Evolutionary conservation across 2,888 invertebrate species (phyloP).

Genomic region (Tenthredo notha): DNA sequence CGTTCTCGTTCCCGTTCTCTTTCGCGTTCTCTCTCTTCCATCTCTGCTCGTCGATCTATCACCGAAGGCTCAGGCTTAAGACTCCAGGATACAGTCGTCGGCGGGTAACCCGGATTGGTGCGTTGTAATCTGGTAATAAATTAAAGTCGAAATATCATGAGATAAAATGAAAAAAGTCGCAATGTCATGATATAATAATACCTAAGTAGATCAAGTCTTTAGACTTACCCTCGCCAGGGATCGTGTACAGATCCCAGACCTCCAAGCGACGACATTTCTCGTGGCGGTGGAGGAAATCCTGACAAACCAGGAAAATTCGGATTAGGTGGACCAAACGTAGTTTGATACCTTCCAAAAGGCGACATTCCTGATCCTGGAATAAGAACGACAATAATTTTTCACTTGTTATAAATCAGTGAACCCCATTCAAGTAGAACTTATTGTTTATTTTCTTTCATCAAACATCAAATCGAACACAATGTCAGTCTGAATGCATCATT

Average conservation of each 20-base stretch:
- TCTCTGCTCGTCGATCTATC: constrained; percentile 82
- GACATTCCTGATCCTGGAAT: constrained; percentile 85
- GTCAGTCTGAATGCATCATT: neutral
- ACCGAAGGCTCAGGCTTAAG: constrained; percentile 84
- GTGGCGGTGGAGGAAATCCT: constrained; percentile 83
- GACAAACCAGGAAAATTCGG: constrained; percentile 86
- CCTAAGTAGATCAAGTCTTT: neutral
- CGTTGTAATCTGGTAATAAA: constrained; percentile 81
- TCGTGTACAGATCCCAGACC: constrained; percentile 81
- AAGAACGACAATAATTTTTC: constrained; percentile 52
- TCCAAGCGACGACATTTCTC: constrained; percentile 79
- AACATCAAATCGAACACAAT: neutral
- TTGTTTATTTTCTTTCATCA: neutral
- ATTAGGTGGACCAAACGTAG: constrained; percentile 83
- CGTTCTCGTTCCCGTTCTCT: constrained; percentile 79
- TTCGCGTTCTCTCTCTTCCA: constrained; percentile 80
- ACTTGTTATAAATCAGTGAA: neutral
- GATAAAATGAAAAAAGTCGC: neutral
- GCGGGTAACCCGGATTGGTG: constrained; percentile 81
- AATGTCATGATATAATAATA: neutral
- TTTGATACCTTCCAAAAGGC: constrained; percentile 90
- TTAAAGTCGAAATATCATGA: neutral
- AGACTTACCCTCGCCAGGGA: constrained; percentile 84
- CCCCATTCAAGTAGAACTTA: neutral
- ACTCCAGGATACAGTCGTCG: constrained; percentile 82